Evolutionary conservation across 2,888 invertebrate species (phyloP), one percentile per base, ranked within the genome.

Genomic region (Trichopria drosophilae): DNA sequence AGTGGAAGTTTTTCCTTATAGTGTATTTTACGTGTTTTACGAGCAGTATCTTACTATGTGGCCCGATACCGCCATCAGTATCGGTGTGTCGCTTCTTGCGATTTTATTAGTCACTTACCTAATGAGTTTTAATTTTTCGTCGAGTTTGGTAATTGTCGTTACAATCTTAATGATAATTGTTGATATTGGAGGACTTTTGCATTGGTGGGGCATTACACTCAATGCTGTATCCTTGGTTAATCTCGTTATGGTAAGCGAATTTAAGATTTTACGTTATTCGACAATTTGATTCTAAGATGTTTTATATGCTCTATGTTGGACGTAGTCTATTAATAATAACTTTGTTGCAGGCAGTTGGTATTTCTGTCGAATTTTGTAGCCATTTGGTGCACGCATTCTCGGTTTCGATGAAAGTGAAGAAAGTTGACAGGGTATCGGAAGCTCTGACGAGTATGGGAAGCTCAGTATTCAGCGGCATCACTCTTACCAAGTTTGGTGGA

Each of bases 181-280:
- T 39, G 90, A 96, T 73, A 81, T 99, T 61, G 87, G 94, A 43
- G 97, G 95, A 1, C 80, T 96, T 57, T 98, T 99, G 98, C 95
- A 90, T 78, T 88, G 92, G 82, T 96, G 95, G 93, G 82, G 87
- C 63, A 95, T 99, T 60, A 88, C 91, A 24, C 81, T 99, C 37
- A 99, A 99, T 71, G 98, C 98, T 0, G 89, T 99, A 1, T 96
- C 97, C 0, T 81, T 98, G 3, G 98, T 99, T 50, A 99, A 99
- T 77, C 82, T 99, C 64, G 93, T 92, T 43, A 94, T 95, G 82
- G 97, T 92, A 62, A n/a, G n/a, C n/a, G n/a, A n/a, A n/a, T n/a
- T n/a, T n/a, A n/a, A n/a, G n/a, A 22, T 23, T 22, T n/a, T n/a
- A n/a, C 15, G 20, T 15, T 13, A 26, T 3, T 19, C 23, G 20